Percentiles rank a stretch among this genome's conserved stretches.
These are phyloP conservation scores for Zaprionus kolodkinae DNA, from an alignment of 1,140 invertebrate genomes.

Conservation along the genomic window DNA sequence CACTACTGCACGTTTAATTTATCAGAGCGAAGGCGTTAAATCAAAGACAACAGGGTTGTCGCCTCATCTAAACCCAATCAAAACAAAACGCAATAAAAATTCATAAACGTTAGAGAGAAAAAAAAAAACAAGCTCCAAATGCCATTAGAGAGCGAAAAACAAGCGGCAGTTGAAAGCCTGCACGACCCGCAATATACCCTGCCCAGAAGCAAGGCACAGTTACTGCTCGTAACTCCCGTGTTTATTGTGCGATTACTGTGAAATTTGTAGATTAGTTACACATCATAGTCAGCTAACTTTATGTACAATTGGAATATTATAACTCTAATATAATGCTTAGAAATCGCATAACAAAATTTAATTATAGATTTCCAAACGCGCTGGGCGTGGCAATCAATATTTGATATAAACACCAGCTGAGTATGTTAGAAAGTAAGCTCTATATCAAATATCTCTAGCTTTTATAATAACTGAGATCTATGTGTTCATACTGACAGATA, in stretches of 20 bases:
- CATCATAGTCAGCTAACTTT: no score
- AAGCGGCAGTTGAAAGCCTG: neutral
- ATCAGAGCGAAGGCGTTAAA: slow-evolving; percentile 59
- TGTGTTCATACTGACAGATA: neutral
- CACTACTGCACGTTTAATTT: slow-evolving; percentile 14
- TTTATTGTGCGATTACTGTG: no score
- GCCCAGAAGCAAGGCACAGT: no score
- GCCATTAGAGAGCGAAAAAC: neutral
- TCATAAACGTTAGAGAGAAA: neutral
- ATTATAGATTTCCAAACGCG: no score
- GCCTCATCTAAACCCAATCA: neutral
- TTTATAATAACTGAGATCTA: neutral
- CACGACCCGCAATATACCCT: neutral
- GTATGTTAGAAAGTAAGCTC: no score
- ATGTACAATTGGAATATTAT: no score
- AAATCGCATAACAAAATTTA: no score
- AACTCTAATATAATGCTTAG: no score
- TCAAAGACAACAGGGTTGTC: slow-evolving; percentile 50
- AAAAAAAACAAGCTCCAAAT: neutral
- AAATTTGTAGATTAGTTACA: no score
- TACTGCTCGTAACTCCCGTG: no score
- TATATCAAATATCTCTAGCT: neutral
- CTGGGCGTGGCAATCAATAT: no score
- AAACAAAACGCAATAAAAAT: slow-evolving; percentile 2
- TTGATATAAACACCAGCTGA: no score